Evolutionary conservation across 1,140 invertebrate species (phyloP), one percentile per base, ranked within the genome.

Genomic region (Chelonus insularis): DNA sequence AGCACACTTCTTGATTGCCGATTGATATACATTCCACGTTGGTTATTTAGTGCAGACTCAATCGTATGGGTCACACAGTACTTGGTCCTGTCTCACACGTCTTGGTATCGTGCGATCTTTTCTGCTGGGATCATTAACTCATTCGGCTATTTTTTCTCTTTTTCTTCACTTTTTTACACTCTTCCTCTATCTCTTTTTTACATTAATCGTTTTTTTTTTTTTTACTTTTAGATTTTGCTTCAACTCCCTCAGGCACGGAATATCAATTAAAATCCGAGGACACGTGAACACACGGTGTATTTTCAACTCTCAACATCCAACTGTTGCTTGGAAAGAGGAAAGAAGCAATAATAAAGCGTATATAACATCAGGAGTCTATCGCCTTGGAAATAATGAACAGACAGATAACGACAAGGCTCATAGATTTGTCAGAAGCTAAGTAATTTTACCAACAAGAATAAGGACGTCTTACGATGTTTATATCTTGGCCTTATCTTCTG

Each of bases 251-350:
- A 25, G 56, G 63, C 41, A 60, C 59, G 71, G 68, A 65, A 72
- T 72, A 75, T 70, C 65, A 64, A 70, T 75, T 73, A 72, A 69
- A 71, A 68, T 64, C 37, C 43, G 50, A 60, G 57, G 58, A 64
- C 60, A 60, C 56, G 60, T 39, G n/a, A 8, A 12, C 34, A 34
- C 58, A 23, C 50, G n/a, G n/a, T 34, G 21, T 57, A 32, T 39
- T 43, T 25, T 48, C 25, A 29, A 9, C 23, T 59, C 47, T n/a
- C 16, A 21, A 14, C 21, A 21, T 56, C 63, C 61, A 50, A 18
- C 58, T 34, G 32, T 32, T n/a, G n/a, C n/a, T n/a, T 25, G 59
- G 23, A 23, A 39, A 23, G 32, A 23, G 12, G 57, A 60, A 63
- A 58, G 55, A 14, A 23, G 21, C 37, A 58, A 6, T 52, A 60